Base-by-base conservation (phyloP, 2,888 invertebrate species). In the Venustoraphidia nigricollis region DNA sequence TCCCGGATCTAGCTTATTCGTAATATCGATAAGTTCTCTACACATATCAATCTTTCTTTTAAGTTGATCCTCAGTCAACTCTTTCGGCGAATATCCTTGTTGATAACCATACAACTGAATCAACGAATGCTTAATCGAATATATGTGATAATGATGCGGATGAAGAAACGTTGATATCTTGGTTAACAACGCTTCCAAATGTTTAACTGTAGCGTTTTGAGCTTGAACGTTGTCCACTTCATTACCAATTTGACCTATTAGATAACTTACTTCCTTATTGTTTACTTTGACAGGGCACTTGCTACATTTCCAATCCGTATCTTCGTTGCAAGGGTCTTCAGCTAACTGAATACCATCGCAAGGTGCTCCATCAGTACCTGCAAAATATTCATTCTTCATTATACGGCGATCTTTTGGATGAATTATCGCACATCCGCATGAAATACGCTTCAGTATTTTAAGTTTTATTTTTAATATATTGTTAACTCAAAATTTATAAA, bases 91-190 rank as follows among this genome's bases (percentile, higher is more conserved):
- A 53, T 77, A 77, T 27, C 76, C 81, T 40, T 71, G 67, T 52
- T 83, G 80, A 53, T 81, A 75, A 8, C 87, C 86, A 60, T 83
- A 84, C 45, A 90, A 62, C 60, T 91, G 91, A 46, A 90, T 71
- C 35, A 91, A 66, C 1, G 87, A 83, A 65, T 91, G 91, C 57
- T 85, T 84, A 9, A 89, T 74, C 0, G 84, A 78, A 58, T 86
- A 87, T 54, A 85, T 72, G 56, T 88, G 86, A 62, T 87, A 91
- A 66, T 91, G 91, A 60, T 87, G 81, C 0, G 83, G 81, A 66
- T 91, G 90, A 48, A 91, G 67, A 56, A 90, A 82, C 52, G 77
- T 79, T 2, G 80, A 75, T 46, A 89, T 66, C 55, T 85, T 81
- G 44, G 75, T 74, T 9, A 85, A 60, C 3, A 88, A 63, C 48